phyloP scores from a whole-genome alignment of 2,888 invertebrate species.

The Hypselothyrea guttata region DNA sequence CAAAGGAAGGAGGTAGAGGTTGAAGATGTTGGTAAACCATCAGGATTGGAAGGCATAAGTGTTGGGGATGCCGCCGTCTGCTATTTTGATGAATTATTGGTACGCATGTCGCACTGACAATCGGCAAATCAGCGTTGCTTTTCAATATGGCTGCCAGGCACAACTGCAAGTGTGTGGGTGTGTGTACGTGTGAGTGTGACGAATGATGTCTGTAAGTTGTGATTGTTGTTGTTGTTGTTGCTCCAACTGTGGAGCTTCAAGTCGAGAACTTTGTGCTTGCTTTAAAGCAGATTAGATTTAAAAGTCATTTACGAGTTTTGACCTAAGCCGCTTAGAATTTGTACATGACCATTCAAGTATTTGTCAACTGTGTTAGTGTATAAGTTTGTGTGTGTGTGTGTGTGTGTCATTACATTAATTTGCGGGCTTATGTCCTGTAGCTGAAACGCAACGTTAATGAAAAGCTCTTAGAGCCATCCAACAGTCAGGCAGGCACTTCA shows the following conservation, averaged over 20 bases:
- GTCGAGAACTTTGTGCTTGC: neutral
- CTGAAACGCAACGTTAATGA: constrained; percentile 44
- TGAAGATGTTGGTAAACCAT: too few species aligned
- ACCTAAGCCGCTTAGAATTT: constrained; percentile 68
- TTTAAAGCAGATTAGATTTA: constrained; percentile 66
- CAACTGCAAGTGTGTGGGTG: constrained; percentile 7
- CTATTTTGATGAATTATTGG: constrained; percentile 74
- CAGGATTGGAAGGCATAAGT: too few species aligned
- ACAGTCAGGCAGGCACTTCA: constrained; percentile 51
- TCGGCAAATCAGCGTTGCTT: constrained; percentile 69
- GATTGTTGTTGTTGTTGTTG: neutral
- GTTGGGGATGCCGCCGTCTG: constrained; percentile 49
- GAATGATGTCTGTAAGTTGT: constrained; percentile 51
- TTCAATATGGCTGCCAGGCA: constrained; percentile 45
- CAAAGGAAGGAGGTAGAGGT: too few species aligned
- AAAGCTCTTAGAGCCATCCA: constrained; percentile 40
- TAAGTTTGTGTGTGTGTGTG: constrained; percentile 11
- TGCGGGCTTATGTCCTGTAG: constrained; percentile 53
- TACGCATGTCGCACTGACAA: constrained; percentile 75
- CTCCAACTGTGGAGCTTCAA: too few species aligned
- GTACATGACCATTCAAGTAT: constrained; percentile 28
- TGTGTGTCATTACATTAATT: constrained; percentile 63
- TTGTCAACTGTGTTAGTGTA: constrained; percentile 12
- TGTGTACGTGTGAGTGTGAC: constrained; percentile 35
- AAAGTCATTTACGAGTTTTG: constrained; percentile 70